Conservation (phyloP, 1,140 invertebrate genomes). For the Olivierus martensii region DNA sequence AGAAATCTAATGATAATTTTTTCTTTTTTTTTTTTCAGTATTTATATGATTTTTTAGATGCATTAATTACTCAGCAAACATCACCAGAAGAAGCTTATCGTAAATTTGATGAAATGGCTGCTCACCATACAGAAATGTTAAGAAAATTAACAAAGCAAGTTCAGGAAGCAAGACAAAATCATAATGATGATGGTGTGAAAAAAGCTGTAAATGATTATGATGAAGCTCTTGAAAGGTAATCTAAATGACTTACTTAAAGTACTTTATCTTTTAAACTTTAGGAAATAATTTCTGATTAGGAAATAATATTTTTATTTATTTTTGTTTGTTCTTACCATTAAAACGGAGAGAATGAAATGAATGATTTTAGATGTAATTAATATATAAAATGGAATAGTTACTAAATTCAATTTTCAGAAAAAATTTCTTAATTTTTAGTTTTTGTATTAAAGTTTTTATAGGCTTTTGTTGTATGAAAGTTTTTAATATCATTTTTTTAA, state of each 20-base stretch:
- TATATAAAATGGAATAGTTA: too few relatives aligned
- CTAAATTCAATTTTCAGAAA: too few relatives aligned
- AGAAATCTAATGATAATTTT: too few relatives aligned
- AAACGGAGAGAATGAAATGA: too few relatives aligned
- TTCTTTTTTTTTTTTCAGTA: constrained; percentile 50
- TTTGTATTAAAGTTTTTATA: too few relatives aligned
- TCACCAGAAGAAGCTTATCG: constrained; percentile 93
- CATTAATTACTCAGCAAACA: constrained; percentile 92
- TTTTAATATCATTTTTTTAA: too few relatives aligned
- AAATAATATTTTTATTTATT: too few relatives aligned
- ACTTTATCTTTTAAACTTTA: background rate
- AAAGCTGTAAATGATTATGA: constrained; percentile 86
- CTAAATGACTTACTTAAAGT: background rate
- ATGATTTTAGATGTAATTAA: too few relatives aligned
- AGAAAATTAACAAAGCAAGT: constrained; percentile 84
- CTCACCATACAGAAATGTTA: constrained; percentile 75
- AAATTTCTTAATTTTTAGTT: too few relatives aligned
- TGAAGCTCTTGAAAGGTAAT: constrained; percentile 68
- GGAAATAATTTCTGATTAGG: too few relatives aligned
- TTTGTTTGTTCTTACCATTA: too few relatives aligned
- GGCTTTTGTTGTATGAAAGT: too few relatives aligned
- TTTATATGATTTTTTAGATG: constrained; percentile 55
- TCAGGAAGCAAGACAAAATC: constrained; percentile 70
- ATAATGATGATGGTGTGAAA: constrained; percentile 77
- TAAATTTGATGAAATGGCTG: constrained; percentile 90